Evolutionary conservation across 2,113 vertebrate species (phyloP).

Genomic region (Dipodomys merriami): DNA sequence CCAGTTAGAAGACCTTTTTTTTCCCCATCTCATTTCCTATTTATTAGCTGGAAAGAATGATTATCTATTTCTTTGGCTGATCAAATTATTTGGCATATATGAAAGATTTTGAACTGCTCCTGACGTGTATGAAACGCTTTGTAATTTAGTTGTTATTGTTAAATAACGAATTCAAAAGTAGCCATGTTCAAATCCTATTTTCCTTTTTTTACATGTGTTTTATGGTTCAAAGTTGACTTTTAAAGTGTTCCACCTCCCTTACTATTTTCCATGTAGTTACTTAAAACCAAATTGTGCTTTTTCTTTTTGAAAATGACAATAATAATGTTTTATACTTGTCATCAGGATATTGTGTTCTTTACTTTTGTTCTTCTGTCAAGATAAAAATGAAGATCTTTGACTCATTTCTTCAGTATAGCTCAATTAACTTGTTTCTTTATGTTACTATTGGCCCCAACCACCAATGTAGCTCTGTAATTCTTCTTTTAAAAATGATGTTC

Average conservation of each 20-base stretch:
- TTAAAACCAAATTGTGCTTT: constrained; percentile 57
- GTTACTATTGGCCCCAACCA: constrained; percentile 59
- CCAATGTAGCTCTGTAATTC: constrained; percentile 28
- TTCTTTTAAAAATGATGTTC: constrained; percentile 72
- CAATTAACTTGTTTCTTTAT: constrained; percentile 67
- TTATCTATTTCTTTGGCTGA: too few relatives aligned
- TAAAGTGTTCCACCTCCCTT: not conserved
- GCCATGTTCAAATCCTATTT: not conserved
- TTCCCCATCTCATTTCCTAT: not conserved
- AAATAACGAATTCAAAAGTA: constrained; percentile 11
- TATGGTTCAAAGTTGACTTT: constrained; percentile 35
- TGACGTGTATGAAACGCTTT: not conserved
- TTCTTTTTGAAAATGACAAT: constrained; percentile 66
- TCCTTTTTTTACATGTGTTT: not conserved
- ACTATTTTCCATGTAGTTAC: constrained; percentile 44
- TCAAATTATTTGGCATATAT: not conserved
- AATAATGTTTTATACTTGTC: constrained; percentile 66
- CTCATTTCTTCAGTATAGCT: constrained; percentile 54
- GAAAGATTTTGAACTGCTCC: not conserved
- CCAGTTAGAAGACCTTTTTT: not conserved
- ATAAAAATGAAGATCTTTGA: constrained; percentile 75
- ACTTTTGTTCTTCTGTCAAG: constrained; percentile 24
- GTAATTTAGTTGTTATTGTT: constrained; percentile 21
- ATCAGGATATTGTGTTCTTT: constrained; percentile 49
- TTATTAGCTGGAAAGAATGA: not conserved